These are phyloP conservation scores for Halictus quadricinctus DNA, from an alignment of 2,888 invertebrate species.

Conservation along the genomic window DNA sequence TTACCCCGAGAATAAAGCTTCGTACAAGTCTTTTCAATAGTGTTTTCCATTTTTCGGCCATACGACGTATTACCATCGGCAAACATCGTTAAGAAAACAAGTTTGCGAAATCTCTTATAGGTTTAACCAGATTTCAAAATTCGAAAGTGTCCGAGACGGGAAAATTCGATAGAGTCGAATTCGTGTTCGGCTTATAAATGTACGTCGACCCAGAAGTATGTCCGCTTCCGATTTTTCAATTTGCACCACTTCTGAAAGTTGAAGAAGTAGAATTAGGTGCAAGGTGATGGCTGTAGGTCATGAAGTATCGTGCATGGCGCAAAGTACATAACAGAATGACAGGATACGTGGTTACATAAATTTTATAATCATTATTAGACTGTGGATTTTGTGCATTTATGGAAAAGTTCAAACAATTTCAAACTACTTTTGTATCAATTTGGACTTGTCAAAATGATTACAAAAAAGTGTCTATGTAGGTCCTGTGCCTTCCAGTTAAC, in stretches of 20 bases:
- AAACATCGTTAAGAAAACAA: background rate
- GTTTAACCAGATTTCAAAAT: background rate
- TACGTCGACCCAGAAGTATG: background rate
- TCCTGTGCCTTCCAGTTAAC: too few relatives aligned
- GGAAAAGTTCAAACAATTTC: background rate
- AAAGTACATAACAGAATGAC: background rate
- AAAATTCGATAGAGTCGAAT: background rate
- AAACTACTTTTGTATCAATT: background rate
- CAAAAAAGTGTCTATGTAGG: too few relatives aligned
- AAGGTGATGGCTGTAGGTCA: background rate
- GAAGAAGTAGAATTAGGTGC: background rate
- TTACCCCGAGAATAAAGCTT: conserved; percentile 12
- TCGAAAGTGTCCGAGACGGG: background rate
- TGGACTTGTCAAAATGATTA: too few relatives aligned
- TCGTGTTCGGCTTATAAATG: background rate
- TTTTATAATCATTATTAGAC: too few relatives aligned
- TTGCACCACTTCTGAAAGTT: background rate
- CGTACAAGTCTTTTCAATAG: conserved; percentile 1
- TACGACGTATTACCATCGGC: background rate
- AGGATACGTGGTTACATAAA: background rate
- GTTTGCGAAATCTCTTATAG: background rate
- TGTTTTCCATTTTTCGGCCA: background rate
- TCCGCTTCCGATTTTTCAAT: background rate
- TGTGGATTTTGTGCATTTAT: background rate
- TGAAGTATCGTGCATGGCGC: background rate